phyloP scores from a whole-genome alignment of 2,888 invertebrate genomes.

The Xestia xanthographa region DNA sequence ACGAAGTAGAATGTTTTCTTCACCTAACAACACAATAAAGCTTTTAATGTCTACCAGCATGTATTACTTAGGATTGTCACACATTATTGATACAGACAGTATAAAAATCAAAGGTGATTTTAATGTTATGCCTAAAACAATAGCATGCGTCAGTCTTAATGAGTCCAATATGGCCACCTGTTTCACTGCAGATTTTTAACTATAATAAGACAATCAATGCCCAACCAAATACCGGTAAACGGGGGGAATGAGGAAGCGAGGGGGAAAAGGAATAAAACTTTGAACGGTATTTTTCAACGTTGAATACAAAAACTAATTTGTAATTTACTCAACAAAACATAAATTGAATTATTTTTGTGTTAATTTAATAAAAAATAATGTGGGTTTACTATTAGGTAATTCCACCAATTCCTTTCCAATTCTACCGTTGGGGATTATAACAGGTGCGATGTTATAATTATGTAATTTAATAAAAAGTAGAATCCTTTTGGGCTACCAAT shows the following conservation, averaged over 20 bases:
- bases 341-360: no score
- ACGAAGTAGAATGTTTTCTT: not conserved
- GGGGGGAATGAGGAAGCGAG: no score
- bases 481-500: no score
- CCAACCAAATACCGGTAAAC: not conserved
- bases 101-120: not conserved
- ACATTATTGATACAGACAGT: constrained; percentile 6
- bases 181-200: not conserved
- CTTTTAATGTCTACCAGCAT: constrained; percentile 1
- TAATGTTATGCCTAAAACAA: not conserved
- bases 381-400: no score
- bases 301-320: no score
- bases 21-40: not conserved
- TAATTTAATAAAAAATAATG: not conserved
- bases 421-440: no score
- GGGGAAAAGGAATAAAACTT: no score
- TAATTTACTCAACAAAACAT: no score
- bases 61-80: constrained; percentile 7
- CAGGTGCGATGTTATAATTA: no score
- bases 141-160: constrained; percentile 29
- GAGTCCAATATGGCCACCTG: not conserved
- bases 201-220: not conserved
- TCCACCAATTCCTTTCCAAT: no score
- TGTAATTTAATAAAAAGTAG: no score
- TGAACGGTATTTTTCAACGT: no score